Conservation (phyloP, 2,888 invertebrate species). For the Busseola fusca region DNA sequence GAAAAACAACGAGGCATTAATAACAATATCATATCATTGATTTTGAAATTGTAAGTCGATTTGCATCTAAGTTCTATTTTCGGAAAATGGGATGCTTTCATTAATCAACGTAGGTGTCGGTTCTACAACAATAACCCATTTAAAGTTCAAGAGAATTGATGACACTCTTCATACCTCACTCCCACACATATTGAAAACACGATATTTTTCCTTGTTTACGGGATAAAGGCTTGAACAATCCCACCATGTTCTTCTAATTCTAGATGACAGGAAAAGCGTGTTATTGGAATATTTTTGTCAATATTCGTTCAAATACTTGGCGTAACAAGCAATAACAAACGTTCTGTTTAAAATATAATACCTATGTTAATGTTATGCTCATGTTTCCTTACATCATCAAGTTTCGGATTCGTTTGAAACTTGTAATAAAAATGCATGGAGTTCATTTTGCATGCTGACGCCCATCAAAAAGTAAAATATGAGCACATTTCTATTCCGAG, state of each 20-base stretch:
- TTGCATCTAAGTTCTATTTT: neutral
- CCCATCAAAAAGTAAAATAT: conserved; percentile 45
- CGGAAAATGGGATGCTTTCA: neutral
- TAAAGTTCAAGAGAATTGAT: conserved; percentile 16
- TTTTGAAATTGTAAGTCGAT: neutral
- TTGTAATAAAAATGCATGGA: conserved; percentile 43
- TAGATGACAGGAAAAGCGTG: conserved; percentile 23
- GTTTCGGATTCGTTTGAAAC: conserved; percentile 20
- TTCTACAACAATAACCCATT: conserved; percentile 5
- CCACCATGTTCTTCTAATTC: conserved; percentile 33
- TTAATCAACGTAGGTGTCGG: neutral
- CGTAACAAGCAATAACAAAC: conserved; percentile 17
- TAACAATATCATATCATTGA: neutral
- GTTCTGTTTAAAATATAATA: neutral
- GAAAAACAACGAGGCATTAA: neutral
- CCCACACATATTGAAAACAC: conserved; percentile 17
- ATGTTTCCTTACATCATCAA: conserved; percentile 22
- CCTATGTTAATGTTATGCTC: conserved; percentile 8
- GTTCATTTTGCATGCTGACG: conserved; percentile 37
- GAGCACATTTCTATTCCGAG: conserved; percentile 57
- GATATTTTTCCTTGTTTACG: conserved; percentile 45
- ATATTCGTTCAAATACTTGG: conserved; percentile 7
- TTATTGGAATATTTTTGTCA: conserved; percentile 30
- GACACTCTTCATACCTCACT: neutral
- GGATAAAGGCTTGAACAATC: conserved; percentile 13